Conservation (phyloP, 2,113 vertebrate species). For the Ifrita kowaldi region DNA sequence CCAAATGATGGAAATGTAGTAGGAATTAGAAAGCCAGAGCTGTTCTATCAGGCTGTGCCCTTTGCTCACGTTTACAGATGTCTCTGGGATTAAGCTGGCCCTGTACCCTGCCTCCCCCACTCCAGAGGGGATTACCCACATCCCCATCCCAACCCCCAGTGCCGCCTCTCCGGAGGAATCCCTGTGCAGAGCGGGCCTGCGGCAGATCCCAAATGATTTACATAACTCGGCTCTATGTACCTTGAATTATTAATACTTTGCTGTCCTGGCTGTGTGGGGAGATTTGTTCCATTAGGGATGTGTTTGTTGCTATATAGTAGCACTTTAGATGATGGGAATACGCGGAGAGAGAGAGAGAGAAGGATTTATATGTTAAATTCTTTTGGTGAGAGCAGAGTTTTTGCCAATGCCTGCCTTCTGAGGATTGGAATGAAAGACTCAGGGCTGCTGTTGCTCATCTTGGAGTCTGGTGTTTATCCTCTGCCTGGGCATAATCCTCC, state of each 20-base stretch:
- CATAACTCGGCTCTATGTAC: constrained; percentile 34
- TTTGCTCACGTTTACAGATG: background rate
- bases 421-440: background rate
- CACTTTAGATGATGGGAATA: background rate
- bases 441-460: background rate
- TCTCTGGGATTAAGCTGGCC: background rate
- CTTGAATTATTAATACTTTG: constrained; percentile 70
- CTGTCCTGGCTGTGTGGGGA: constrained; percentile 63
- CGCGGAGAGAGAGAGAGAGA: background rate
- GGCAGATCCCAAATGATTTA: constrained; percentile 47
- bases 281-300: constrained; percentile 45
- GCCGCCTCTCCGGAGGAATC: background rate
- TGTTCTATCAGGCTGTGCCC: background rate
- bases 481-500: background rate
- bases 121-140: background rate
- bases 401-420: background rate
- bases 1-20: background rate
- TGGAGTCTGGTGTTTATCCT: background rate
- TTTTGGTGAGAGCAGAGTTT: background rate
- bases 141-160: background rate
- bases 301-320: background rate
- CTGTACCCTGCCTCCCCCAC: background rate
- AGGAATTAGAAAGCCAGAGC: background rate
- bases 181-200: background rate
- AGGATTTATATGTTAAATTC: background rate